Base-by-base conservation (phyloP, 2,888 invertebrate genomes). In the Cephus nigrinus region DNA sequence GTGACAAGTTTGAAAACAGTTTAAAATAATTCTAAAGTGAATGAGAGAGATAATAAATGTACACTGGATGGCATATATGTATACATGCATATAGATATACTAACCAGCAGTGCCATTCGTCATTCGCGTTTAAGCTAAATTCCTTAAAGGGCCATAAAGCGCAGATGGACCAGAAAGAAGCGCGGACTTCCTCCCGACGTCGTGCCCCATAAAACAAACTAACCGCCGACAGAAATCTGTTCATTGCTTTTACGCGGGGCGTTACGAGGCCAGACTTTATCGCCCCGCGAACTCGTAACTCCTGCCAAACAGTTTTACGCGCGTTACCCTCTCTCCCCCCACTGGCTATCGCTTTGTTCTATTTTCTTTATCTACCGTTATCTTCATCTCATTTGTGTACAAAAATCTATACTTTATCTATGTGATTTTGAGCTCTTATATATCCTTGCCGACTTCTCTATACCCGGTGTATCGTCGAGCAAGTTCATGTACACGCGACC, bases 201-300 rank as follows among this genome's bases (percentile, higher is more conserved):
- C 69, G 76, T 76, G 85, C 78, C 80, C 86, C 88, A 87, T 91
- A 91, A 91, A 91, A 90, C 89, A 89, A 89, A 88, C 86, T 85
- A 86, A 86, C 86, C 88, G 88, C 85, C 88, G 89, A 90, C 88
- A 87, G 88, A 88, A 87, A 87, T 88, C 87, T 86, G 87, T 85
- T 85, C 86, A 82, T 84, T 83, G 85, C 83, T 83, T 84, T 80
- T 83, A 84, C 82, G 80, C 86, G 80, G 86, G 87, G 88, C 87
- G 87, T 87, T 84, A 82, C 86, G 82, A 80, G 69, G 82, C 85
- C 85, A 85, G 84, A 88, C 87, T 90, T 90, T 90, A 91, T 90
- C 88, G 87, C 87, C 86, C 84, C 85, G 87, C 86, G 87, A 88
- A 89, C 88, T 89, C 90, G 90, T 91, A 90, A 90, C 85, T 91